Evolutionary conservation across 2,888 invertebrate species (phyloP).

Genomic region (Blomia tropicalis): DNA sequence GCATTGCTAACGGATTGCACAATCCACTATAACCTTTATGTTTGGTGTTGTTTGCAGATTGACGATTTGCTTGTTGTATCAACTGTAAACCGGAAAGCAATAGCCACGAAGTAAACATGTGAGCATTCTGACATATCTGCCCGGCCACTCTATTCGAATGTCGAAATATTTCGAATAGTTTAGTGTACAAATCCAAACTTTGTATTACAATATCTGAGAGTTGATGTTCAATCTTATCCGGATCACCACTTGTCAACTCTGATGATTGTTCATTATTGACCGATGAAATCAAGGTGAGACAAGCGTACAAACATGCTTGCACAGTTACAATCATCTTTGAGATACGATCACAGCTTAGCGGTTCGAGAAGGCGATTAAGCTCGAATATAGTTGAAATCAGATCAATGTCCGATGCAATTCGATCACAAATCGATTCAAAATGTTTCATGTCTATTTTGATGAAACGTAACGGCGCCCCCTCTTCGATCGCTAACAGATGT

Average conservation of each 20-base stretch:
- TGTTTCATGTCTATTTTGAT: conserved; percentile 24
- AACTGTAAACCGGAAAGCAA: conserved; percentile 67
- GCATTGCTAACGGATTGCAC: conserved; percentile 21
- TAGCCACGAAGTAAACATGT: conserved; percentile 73
- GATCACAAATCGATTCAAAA: conserved; percentile 12
- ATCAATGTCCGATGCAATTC: conserved; percentile 41
- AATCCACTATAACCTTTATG: conserved; percentile 40
- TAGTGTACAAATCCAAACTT: conserved; percentile 39
- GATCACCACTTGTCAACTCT: conserved; percentile 46
- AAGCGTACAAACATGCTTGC: conserved; percentile 58
- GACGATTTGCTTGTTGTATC: conserved; percentile 31
- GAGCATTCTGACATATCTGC: conserved; percentile 70
- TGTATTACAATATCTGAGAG: conserved; percentile 71
- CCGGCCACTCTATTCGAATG: conserved; percentile 18
- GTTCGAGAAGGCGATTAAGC: conserved; percentile 62
- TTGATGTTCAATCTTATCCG: conserved; percentile 60
- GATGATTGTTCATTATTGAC: conserved; percentile 34
- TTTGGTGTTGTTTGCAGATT: neutral
- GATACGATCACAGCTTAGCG: conserved; percentile 64
- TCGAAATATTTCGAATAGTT: conserved; percentile 2
- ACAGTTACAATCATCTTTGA: conserved; percentile 63
- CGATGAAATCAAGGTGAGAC: conserved; percentile 38
- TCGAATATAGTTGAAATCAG: conserved; percentile 66
- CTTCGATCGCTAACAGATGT: conserved; percentile 48
- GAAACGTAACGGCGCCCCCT: conserved; percentile 44